Percentiles rank a stretch among this genome's conserved stretches.
phyloP scores from a whole-genome alignment of 2,888 invertebrate species.

The Caenorhabditis afra region DNA sequence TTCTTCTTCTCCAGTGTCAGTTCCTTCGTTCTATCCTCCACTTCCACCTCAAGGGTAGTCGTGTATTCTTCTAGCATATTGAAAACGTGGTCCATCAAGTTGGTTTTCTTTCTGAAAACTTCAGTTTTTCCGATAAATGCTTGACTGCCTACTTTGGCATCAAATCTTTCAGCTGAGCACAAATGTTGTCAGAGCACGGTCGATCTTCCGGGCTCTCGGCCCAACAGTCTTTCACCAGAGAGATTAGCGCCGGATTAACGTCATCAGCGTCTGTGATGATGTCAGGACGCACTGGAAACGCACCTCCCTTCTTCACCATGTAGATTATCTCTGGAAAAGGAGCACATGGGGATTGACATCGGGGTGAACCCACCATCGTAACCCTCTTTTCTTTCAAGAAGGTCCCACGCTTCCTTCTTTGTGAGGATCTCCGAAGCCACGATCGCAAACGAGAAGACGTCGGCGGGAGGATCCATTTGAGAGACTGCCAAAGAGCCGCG shows the following conservation, averaged over 20 bases:
- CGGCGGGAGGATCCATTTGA: slow-evolving; percentile 64
- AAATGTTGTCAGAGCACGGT: slow-evolving; percentile 62
- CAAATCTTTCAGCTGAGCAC: slow-evolving; percentile 49
- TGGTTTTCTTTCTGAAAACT: slow-evolving; percentile 52
- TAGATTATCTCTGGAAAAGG: slow-evolving; percentile 56
- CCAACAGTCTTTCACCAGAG: slow-evolving; percentile 76
- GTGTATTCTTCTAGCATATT: slow-evolving; percentile 77
- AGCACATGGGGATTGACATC: neutral
- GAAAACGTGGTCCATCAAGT: slow-evolving; percentile 79
- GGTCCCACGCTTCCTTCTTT: slow-evolving; percentile 72
- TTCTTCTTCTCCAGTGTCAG: slow-evolving; percentile 75
- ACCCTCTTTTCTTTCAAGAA: slow-evolving; percentile 64
- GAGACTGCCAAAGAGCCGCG: slow-evolving; percentile 44
- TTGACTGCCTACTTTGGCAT: slow-evolving; percentile 43
- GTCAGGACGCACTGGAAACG: slow-evolving; percentile 67
- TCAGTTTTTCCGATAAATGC: neutral
- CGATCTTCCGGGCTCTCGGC: slow-evolving; percentile 69
- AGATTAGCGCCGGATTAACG: slow-evolving; percentile 64
- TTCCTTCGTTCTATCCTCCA: slow-evolving; percentile 74
- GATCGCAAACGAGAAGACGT: slow-evolving; percentile 77
- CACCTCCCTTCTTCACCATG: slow-evolving; percentile 70
- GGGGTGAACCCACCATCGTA: slow-evolving; percentile 55
- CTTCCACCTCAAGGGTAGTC: slow-evolving; percentile 71
- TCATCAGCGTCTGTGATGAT: slow-evolving; percentile 58
- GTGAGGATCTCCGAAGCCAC: slow-evolving; percentile 75